Conservation (phyloP, 2,113 vertebrate species). For the Hiodon tergisus region DNA sequence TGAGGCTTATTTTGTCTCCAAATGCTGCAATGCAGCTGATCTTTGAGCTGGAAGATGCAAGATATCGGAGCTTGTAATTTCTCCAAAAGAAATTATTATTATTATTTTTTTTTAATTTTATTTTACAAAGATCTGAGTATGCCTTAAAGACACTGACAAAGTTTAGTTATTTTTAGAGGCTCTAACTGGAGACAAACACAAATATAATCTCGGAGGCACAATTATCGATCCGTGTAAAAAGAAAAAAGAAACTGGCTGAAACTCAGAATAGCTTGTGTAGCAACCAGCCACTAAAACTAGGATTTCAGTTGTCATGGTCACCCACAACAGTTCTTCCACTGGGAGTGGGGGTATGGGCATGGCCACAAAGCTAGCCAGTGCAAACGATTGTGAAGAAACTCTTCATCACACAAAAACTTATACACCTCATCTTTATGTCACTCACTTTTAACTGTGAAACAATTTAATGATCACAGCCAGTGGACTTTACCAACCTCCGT, state of each 20-base stretch:
- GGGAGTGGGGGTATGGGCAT: constrained; percentile 61
- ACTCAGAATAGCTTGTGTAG: constrained; percentile 6
- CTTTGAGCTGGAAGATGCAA: constrained; percentile 27
- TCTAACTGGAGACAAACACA: neutral
- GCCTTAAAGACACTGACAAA: neutral
- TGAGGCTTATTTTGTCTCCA: constrained; percentile 7
- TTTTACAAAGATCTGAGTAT: neutral
- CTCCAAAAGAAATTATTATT: neutral
- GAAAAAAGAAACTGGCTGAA: neutral
- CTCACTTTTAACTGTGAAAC: neutral
- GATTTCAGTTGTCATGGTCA: constrained; percentile 63
- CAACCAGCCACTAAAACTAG: constrained; percentile 27
- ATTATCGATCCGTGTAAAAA: neutral
- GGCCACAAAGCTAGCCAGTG: constrained; percentile 79
- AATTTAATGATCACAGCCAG: neutral
- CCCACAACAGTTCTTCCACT: constrained; percentile 83
- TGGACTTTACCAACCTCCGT: constrained; percentile 27
- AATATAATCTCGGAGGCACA: no score
- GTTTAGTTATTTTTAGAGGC: no score
- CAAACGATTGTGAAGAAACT: constrained; percentile 78
- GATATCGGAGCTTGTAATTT: neutral
- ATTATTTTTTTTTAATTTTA: neutral
- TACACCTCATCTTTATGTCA: neutral
- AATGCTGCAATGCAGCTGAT: constrained; percentile 44
- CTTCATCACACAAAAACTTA: constrained; percentile 31